Evolutionary conservation across 2,797 vertebrate genomes (phyloP).

Genomic region (Brachyrhaphis roseni): DNA sequence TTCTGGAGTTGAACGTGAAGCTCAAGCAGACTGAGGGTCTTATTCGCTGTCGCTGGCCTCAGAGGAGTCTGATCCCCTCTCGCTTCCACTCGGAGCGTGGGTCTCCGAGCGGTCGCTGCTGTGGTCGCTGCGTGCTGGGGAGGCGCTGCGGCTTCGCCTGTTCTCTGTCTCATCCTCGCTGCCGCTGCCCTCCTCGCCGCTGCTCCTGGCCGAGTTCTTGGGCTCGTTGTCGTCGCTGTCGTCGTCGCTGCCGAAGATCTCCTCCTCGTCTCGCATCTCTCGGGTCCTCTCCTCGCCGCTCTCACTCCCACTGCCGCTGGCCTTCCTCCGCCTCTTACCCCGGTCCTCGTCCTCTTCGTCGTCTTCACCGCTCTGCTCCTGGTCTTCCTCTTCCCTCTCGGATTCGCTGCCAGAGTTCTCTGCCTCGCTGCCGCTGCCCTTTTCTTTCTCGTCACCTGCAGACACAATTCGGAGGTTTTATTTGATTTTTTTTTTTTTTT

Average conservation of each 20-base stretch:
- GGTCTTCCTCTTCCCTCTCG: conserved; percentile 82
- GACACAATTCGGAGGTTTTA: background rate
- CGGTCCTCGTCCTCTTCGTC: conserved; percentile 70
- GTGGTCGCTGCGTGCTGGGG: conserved; percentile 82
- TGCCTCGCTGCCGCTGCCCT: conserved; percentile 88
- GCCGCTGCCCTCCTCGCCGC: conserved; percentile 76
- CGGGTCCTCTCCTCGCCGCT: conserved; percentile 82
- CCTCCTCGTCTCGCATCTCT: conserved; percentile 89
- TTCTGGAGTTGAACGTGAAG: conserved; percentile 23
- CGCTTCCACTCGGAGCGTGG: conserved; percentile 83
- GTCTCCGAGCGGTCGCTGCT: conserved; percentile 88
- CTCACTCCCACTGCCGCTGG: conserved; percentile 79
- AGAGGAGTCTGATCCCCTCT: conserved; percentile 86
- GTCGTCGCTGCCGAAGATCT: conserved; percentile 90
- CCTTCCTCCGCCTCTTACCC: conserved; percentile 67
- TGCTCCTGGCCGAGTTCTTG: conserved; percentile 75
- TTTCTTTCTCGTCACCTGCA: conserved; percentile 87
- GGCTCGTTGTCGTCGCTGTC: conserved; percentile 84
- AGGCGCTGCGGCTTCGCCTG: conserved; percentile 79
- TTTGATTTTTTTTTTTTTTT: background rate
- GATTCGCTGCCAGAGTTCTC: conserved; percentile 86
- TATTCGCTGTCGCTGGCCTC: conserved; percentile 89
- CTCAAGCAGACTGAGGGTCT: conserved; percentile 32
- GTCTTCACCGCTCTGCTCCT: conserved; percentile 55
- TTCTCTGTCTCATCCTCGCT: conserved; percentile 71